Evolutionary conservation across 2,888 invertebrate genomes (phyloP), one percentile per base, ranked within the genome.

Genomic region (Caenorhabditis panamensis): DNA sequence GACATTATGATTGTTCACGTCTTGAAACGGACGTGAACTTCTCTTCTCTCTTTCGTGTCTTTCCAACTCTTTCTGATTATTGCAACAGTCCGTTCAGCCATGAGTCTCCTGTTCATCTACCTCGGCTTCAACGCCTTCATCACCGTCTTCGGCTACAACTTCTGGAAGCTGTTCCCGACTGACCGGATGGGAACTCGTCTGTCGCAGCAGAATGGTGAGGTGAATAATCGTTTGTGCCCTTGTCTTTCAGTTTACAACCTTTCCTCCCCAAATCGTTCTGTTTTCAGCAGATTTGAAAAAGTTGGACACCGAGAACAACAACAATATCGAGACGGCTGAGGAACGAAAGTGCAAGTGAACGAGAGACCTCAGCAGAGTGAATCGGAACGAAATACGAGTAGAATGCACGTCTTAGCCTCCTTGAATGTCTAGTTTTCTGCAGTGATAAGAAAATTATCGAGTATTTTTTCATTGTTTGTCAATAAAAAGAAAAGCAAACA

Each of bases 141-240:
- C 49, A 78, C 78, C 41, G 61, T 78, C 28, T 78, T 78, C 54
- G 78, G 78, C 22, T 71, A 58, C 71, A 66, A 28, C 36, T 78
- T 78, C 56, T 78, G 78, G 78, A 64, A 58, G 18, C 31, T 78
- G 11, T 78, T 78, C 54, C 78, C 78, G 1, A n/a, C 62, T 11
- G 54, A 76, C 63, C 75, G 75, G 18, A 66, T 75, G 59, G 66
- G 28, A 72, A 20, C 51, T 0, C 36, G 36, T 59, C 58, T 31
- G 18, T 49, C 41, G n/a, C 58, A 20, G 66, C 66, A 66, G 75
- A 75, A 75, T 64, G 75, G 75, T 75, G 75, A 75, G 75, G 75
- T 75, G 75, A 75, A 75, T 75, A 58, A 36, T 44, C 28, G 37
- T 72, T 63, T 58, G 31, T 62, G 71, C 41, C 3, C 22, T 61